phyloP scores from a whole-genome alignment of 2,113 vertebrate genomes.

The Microtus oregoni region DNA sequence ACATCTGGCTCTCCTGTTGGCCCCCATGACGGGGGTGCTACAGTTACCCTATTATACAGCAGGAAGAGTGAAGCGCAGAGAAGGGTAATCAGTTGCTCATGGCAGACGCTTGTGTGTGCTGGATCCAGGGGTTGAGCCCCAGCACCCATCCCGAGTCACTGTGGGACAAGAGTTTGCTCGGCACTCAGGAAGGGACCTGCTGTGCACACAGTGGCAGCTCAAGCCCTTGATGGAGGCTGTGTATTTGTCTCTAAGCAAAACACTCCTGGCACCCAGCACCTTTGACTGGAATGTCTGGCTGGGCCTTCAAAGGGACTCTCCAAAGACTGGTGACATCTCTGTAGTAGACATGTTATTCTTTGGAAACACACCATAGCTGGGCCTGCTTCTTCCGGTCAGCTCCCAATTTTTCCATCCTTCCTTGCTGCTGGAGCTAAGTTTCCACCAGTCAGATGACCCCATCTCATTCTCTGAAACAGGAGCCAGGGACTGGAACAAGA shows the following conservation, averaged over 20 bases:
- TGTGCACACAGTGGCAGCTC: neutral
- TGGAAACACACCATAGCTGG: too few species aligned
- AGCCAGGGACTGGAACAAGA: neutral
- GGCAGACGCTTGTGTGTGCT: neutral
- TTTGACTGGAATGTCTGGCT: neutral
- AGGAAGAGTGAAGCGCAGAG: neutral
- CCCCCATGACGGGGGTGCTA: neutral
- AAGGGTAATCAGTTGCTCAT: neutral
- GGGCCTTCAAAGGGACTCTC: neutral
- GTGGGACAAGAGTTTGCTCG: neutral
- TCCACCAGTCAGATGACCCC: neutral
- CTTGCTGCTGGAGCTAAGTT: neutral
- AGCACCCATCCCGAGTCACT: neutral
- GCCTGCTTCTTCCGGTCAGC: neutral
- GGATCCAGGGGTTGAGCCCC: neutral
- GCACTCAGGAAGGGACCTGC: neutral
- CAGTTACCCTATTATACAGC: neutral
- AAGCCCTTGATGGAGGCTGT: neutral
- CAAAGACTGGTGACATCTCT: neutral
- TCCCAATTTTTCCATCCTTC: conserved; percentile 19
- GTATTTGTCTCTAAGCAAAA: neutral
- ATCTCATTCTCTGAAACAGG: neutral
- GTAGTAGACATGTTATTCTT: too few species aligned
- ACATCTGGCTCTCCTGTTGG: neutral
- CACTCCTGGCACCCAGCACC: neutral